Conservation (phyloP, 2,888 invertebrate genomes). For the Bombylius discolor region DNA sequence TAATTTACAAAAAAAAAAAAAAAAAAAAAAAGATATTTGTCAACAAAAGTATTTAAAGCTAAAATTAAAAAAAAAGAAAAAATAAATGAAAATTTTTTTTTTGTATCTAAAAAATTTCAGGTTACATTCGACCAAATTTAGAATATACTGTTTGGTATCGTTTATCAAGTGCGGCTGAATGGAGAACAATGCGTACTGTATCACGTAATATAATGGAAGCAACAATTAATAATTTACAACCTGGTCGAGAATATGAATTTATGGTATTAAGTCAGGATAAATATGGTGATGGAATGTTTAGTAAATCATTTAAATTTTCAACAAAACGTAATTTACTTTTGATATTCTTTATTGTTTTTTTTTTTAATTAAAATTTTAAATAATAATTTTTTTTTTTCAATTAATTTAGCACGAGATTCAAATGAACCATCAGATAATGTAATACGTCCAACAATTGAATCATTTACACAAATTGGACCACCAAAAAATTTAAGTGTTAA, state of each 20-base stretch:
- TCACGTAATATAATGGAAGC: slow-evolving; percentile 61
- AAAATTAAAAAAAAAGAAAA: no score
- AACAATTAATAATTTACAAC: slow-evolving; percentile 60
- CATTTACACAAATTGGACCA: slow-evolving; percentile 41
- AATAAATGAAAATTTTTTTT: background rate
- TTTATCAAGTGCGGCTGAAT: slow-evolving; percentile 58
- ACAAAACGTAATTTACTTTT: slow-evolving; percentile 43
- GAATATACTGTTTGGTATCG: slow-evolving; percentile 83
- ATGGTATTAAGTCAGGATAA: slow-evolving; percentile 81
- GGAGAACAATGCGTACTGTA: slow-evolving; percentile 68
- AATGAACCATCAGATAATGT: slow-evolving; percentile 13
- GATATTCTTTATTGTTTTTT: background rate
- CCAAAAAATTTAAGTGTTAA: slow-evolving; percentile 58
- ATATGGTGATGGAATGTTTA: slow-evolving; percentile 79
- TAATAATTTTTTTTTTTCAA: background rate
- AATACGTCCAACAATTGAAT: slow-evolving; percentile 18
- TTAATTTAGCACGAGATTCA: slow-evolving; percentile 12
- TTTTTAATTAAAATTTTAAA: background rate
- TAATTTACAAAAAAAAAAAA: no score
- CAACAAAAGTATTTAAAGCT: no score
- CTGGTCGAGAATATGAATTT: slow-evolving; percentile 74
- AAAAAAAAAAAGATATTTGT: no score
- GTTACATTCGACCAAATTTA: slow-evolving; percentile 58
- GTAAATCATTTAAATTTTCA: slow-evolving; percentile 62
- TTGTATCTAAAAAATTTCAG: slow-evolving; percentile 28